These are phyloP conservation scores for Rotaria socialis DNA, from an alignment of 2,888 invertebrate genomes.

Conservation along the genomic window DNA sequence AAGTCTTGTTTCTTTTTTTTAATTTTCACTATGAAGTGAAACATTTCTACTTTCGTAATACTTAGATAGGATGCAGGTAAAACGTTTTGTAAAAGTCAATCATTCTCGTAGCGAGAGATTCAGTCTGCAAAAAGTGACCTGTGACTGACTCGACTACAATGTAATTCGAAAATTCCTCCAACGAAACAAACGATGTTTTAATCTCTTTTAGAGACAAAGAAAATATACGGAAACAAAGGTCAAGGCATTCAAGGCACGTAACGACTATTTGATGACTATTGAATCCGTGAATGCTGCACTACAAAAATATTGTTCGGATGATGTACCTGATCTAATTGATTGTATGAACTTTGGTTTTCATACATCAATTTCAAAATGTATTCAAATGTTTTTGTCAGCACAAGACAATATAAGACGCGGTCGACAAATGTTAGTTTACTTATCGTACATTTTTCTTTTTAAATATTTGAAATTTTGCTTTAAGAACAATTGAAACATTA, in stretches of 20 bases:
- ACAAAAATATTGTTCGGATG: constrained; percentile 91
- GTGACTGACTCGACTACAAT: no score
- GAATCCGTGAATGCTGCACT: constrained; percentile 92
- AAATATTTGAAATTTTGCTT: not conserved
- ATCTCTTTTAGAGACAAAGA: constrained; percentile 69
- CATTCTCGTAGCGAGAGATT: no score
- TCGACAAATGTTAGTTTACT: constrained; percentile 50
- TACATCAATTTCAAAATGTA: constrained; percentile 77
- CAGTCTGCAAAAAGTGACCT: no score
- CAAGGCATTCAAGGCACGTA: constrained; percentile 83
- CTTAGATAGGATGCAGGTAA: no score
- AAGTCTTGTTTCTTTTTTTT: no score
- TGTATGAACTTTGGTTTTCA: constrained; percentile 95
- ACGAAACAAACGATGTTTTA: not conserved
- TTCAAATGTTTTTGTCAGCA: constrained; percentile 75
- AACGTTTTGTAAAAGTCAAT: no score
- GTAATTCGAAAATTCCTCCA: no score
- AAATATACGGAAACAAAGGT: constrained; percentile 82
- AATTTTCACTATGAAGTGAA: no score
- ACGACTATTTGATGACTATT: constrained; percentile 85
- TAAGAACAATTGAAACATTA: constrained; percentile 66
- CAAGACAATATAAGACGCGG: constrained; percentile 75
- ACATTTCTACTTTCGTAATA: no score
- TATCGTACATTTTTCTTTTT: not conserved
- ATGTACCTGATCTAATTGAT: constrained; percentile 86